phyloP scores from a whole-genome alignment of 1,140 invertebrate species.

The Bombus fervidus region DNA sequence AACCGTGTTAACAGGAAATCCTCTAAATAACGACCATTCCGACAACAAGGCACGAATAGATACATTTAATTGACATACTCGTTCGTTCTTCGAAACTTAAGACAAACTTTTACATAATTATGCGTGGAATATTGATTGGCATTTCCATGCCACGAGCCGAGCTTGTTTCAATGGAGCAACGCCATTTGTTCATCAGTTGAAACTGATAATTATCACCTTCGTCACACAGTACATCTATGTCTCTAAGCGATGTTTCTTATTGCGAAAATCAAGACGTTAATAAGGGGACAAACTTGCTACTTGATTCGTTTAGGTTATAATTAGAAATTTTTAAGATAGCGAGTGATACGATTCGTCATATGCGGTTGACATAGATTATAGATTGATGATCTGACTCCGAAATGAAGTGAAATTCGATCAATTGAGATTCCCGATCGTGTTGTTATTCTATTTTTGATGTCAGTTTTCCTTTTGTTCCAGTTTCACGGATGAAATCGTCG shows the following conservation, averaged over 20 bases:
- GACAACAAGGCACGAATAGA: neutral
- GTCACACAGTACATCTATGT: no score
- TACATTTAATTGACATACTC: constrained; percentile 21
- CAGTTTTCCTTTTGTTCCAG: constrained; percentile 54
- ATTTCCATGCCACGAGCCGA: neutral
- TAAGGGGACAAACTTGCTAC: neutral
- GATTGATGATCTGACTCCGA: constrained; percentile 54
- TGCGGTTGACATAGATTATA: constrained; percentile 31
- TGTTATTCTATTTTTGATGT: neutral
- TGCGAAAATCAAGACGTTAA: neutral
- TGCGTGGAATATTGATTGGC: constrained; percentile 17
- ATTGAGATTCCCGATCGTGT: constrained; percentile 56
- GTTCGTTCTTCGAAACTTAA: constrained; percentile 15
- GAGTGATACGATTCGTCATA: constrained; percentile 31
- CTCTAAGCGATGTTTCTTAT: neutral
- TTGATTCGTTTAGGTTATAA: neutral
- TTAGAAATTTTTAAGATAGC: neutral
- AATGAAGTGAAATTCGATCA: constrained; percentile 65
- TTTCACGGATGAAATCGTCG: constrained; percentile 50
- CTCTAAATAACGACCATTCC: neutral
- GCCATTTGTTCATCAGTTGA: neutral
- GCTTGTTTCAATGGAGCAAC: neutral
- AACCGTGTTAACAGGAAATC: neutral
- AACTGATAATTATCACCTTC: neutral
- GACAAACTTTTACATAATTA: constrained; percentile 28